phyloP scores from a whole-genome alignment of 2,797 vertebrate species.

The Squalus acanthias region DNA sequence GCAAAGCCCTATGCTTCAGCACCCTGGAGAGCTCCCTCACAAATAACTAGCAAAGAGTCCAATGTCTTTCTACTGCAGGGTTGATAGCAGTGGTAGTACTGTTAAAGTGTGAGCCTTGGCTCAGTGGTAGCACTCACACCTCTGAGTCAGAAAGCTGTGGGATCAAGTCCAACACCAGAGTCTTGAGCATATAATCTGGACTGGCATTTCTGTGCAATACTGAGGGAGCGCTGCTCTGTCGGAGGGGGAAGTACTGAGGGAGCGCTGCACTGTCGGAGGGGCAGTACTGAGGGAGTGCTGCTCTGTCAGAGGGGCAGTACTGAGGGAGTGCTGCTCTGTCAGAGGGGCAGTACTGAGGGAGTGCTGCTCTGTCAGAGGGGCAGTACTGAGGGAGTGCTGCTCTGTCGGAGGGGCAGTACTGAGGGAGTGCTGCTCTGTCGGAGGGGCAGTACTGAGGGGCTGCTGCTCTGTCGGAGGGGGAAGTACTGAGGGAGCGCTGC shows the following conservation, averaged over 20 bases:
- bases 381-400: too few relatives aligned
- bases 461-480: too few relatives aligned
- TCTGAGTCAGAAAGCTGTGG: not conserved
- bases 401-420: not conserved
- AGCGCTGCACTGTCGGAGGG: too few relatives aligned
- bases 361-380: too few relatives aligned
- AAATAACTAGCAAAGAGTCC: not conserved
- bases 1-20: not conserved
- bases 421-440: too few relatives aligned
- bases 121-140: not conserved
- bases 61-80: not conserved
- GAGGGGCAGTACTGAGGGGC: too few relatives aligned
- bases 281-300: too few relatives aligned
- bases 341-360: not conserved
- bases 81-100: not conserved
- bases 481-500: not conserved
- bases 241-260: not conserved
- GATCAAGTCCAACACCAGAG: not conserved
- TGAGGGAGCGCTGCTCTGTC: not conserved
- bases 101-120: not conserved
- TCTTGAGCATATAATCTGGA: not conserved
- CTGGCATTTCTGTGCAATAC: not conserved
- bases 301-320: too few relatives aligned
- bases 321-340: too few relatives aligned
- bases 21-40: not conserved